phyloP scores from a whole-genome alignment of 2,888 invertebrate species.

The Euphydryas editha region DNA sequence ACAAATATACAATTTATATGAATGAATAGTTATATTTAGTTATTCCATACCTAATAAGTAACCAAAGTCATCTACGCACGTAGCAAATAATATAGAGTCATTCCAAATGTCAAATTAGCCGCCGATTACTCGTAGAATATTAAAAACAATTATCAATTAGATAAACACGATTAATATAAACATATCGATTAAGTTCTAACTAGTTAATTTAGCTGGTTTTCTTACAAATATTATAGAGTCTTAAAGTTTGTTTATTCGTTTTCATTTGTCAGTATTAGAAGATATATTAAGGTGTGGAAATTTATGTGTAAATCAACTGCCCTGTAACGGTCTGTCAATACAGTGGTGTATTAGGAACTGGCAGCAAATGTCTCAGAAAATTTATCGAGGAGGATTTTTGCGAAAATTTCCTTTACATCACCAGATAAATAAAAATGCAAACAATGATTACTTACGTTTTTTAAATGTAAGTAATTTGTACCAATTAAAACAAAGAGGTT shows the following conservation, averaged over 20 bases:
- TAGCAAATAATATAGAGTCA: not conserved
- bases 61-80: not conserved
- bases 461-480: no score
- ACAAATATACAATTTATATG: not conserved
- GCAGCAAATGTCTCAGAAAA: no score
- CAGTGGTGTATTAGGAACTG: no score
- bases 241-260: not conserved
- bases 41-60: not conserved
- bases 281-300: no score
- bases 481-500: no score
- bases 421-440: no score
- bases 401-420: no score
- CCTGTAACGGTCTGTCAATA: no score
- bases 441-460: no score
- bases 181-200: not conserved
- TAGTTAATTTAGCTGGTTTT: not conserved
- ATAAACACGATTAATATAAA: not conserved
- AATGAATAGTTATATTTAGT: not conserved
- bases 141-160: not conserved
- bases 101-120: constrained; percentile 1
- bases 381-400: no score
- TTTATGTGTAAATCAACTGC: no score
- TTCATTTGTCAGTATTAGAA: no score
- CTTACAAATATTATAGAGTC: not conserved
- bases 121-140: not conserved